phyloP scores from a whole-genome alignment of 2,888 invertebrate species.

The Endotricha flammealis region DNA sequence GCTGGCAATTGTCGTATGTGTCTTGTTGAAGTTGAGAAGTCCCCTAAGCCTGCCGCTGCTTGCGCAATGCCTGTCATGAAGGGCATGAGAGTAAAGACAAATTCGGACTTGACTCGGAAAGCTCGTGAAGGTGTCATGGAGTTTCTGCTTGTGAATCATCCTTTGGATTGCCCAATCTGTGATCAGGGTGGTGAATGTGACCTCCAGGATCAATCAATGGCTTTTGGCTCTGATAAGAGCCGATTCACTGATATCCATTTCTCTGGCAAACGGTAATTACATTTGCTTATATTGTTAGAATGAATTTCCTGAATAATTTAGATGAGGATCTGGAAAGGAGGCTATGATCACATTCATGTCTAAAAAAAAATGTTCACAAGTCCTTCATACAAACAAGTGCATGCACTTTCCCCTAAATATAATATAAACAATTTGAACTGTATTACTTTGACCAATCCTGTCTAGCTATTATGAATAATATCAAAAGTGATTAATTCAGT shows the following conservation, averaged over 20 bases:
- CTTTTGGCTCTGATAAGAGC: slow-evolving; percentile 96
- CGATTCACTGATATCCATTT: slow-evolving; percentile 95
- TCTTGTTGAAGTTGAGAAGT: slow-evolving; percentile 98
- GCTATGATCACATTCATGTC: too few relatives aligned
- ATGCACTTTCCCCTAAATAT: too few relatives aligned
- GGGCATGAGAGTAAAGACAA: slow-evolving; percentile 99
- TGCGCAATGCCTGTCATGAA: slow-evolving; percentile 99
- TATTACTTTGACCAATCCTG: too few relatives aligned
- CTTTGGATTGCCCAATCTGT: slow-evolving; percentile 99
- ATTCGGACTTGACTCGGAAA: slow-evolving; percentile 93
- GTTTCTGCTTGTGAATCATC: slow-evolving; percentile 98
- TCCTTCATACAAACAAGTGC: too few relatives aligned
- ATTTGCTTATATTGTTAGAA: too few relatives aligned
- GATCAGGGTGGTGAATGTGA: slow-evolving; percentile 98
- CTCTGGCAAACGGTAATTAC: slow-evolving; percentile 95
- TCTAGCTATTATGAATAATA: too few relatives aligned
- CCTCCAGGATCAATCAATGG: slow-evolving; percentile 99
- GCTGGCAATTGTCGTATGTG: slow-evolving; percentile 99
- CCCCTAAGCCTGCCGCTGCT: slow-evolving; percentile 98
- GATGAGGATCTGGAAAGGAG: too few relatives aligned
- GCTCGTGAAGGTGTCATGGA: slow-evolving; percentile 96
- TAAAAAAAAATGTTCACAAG: too few relatives aligned
- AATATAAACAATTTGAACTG: too few relatives aligned
- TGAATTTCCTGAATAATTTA: too few relatives aligned
- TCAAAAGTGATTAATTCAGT: too few relatives aligned